These are phyloP conservation scores for Momotus momota DNA, from an alignment of 2,797 vertebrate genomes.

Conservation along the genomic window DNA sequence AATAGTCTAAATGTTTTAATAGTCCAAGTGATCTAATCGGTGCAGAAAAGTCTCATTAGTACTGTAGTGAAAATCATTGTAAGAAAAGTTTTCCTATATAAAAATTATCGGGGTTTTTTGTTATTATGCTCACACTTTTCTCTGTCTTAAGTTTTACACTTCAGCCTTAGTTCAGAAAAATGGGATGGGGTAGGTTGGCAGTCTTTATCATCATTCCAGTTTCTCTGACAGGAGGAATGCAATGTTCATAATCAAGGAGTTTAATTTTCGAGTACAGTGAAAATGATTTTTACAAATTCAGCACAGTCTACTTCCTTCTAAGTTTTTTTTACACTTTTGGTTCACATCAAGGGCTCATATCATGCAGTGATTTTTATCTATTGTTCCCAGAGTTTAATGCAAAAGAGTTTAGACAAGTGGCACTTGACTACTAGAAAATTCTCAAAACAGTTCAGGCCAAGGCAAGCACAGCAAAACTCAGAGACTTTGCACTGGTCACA, in stretches of 20 bases:
- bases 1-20: neutral
- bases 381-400: neutral
- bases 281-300: neutral
- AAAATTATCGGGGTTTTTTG: neutral
- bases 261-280: neutral
- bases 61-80: neutral
- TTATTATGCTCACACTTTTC: neutral
- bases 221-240: neutral
- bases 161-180: neutral
- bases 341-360: neutral
- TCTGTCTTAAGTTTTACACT: neutral
- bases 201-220: neutral
- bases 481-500: neutral
- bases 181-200: neutral
- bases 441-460: neutral
- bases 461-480: neutral
- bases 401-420: neutral
- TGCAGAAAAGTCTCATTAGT: neutral
- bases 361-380: neutral
- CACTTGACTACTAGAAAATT: neutral
- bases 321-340: no score
- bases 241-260: fast-evolving
- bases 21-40: neutral
- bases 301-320: neutral
- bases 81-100: neutral